These are phyloP conservation scores for Oceanites oceanicus DNA, from an alignment of 2,113 vertebrate genomes.

Conservation along the genomic window DNA sequence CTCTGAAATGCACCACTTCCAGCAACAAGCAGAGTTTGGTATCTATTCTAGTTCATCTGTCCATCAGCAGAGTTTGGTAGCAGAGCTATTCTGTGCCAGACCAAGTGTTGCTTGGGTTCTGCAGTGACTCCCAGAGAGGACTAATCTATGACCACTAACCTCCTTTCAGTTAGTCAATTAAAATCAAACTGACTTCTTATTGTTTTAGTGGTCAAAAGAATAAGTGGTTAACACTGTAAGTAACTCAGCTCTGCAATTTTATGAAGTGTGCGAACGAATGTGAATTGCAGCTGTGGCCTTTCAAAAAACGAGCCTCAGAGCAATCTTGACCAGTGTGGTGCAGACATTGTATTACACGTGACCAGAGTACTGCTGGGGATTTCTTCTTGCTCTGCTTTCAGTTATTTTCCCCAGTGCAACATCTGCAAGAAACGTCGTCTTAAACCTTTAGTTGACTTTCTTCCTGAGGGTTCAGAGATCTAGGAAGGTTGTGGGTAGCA, in stretches of 20 bases:
- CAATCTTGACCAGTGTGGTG: slow-evolving; percentile 12
- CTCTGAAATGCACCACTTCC: not conserved
- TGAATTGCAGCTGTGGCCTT: not conserved
- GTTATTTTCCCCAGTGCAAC: not conserved
- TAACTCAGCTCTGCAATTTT: slow-evolving; percentile 33
- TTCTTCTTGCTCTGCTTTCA: not conserved
- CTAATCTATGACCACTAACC: not conserved
- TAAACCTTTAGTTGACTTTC: not conserved
- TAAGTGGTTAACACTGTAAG: slow-evolving; percentile 20
- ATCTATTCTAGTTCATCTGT: not conserved
- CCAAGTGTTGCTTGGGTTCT: not conserved
- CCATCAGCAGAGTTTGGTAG: not conserved
- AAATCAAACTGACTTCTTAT: slow-evolving; percentile 7
- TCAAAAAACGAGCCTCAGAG: slow-evolving; percentile 3
- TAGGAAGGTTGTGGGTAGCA: not conserved
- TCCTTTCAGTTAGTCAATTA: slow-evolving; percentile 46
- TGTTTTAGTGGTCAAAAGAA: slow-evolving; percentile 38
- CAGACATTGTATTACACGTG: not conserved
- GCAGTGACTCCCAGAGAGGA: not conserved
- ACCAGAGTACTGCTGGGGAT: not conserved
- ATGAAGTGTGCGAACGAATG: not conserved
- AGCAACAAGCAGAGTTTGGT: not conserved
- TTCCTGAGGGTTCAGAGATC: not conserved
- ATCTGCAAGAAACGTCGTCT: not conserved
- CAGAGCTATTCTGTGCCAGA: not conserved